Percentiles rank a stretch among this genome's conserved stretches.
These are phyloP conservation scores for Trachurus trachurus DNA, from an alignment of 2,797 vertebrate species.

Conservation along the genomic window DNA sequence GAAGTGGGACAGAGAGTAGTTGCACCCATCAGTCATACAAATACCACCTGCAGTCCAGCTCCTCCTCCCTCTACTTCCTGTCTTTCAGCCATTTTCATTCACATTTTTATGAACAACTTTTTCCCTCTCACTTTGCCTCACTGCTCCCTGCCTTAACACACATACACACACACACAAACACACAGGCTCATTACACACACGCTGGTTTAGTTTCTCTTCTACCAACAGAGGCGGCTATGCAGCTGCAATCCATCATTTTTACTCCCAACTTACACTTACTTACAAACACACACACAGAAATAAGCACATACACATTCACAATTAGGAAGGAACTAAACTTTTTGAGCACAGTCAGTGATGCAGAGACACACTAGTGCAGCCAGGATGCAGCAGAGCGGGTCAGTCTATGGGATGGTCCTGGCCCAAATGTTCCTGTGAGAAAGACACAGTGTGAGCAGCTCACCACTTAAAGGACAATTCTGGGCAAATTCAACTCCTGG, in stretches of 20 bases:
- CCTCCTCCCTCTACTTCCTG: not conserved
- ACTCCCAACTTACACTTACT: conserved; percentile 62
- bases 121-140: not conserved
- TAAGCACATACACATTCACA: conserved; percentile 8
- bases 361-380: not conserved
- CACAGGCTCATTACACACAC: conserved; percentile 35
- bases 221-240: conserved; percentile 56
- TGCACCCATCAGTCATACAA: not conserved
- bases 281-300: conserved; percentile 25
- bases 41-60: not conserved
- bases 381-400: not conserved
- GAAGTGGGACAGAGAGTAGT: conserved; percentile 1
- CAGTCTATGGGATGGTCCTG: too few relatives aligned
- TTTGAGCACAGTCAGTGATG: not conserved
- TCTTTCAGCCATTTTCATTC: not conserved
- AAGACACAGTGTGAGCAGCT: too few relatives aligned
- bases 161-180: not conserved
- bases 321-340: conserved; percentile 24
- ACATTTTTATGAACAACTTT: not conserved
- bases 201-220: conserved; percentile 44
- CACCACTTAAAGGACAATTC: too few relatives aligned
- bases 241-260: conserved; percentile 75
- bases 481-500: too few relatives aligned
- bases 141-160: not conserved
- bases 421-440: too few relatives aligned